phyloP scores from a whole-genome alignment of 2,113 vertebrate species.

The Eolophus roseicapilla region DNA sequence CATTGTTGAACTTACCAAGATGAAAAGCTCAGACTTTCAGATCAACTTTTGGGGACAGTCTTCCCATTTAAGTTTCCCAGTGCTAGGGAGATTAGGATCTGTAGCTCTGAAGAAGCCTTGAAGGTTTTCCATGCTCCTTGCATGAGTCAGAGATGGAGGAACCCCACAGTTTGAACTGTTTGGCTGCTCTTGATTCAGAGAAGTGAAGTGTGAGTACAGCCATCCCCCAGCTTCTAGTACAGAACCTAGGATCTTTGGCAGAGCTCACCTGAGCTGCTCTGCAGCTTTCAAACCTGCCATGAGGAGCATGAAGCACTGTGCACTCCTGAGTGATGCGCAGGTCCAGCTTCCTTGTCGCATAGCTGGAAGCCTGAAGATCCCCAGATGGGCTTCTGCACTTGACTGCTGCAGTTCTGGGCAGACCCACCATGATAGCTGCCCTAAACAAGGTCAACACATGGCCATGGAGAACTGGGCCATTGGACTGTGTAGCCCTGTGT shows the following conservation, averaged over 20 bases:
- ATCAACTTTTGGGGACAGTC: not conserved
- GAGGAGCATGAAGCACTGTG: not conserved
- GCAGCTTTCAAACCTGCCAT: not conserved
- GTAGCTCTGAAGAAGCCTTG: not conserved
- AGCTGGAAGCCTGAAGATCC: not conserved
- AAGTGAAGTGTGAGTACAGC: not conserved
- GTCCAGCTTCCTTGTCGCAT: not conserved
- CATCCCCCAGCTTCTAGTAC: not conserved
- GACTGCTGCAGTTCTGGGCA: not conserved
- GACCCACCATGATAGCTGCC: not conserved
- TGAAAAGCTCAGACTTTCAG: not conserved
- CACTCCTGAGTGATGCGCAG: fast-evolving
- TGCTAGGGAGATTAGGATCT: not conserved
- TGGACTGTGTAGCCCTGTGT: fast-evolving
- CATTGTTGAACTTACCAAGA: not conserved
- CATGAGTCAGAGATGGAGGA: not conserved
- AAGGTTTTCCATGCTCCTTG: not conserved
- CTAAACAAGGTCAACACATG: not conserved
- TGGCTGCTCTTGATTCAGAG: not conserved
- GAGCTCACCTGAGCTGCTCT: not conserved
- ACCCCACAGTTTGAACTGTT: not conserved
- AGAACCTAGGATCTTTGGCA: not conserved
- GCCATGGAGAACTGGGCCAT: fast-evolving
- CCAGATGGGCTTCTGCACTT: not conserved
- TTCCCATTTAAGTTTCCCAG: not conserved